These are phyloP conservation scores for Nasonia longicornis DNA, from an alignment of 1,140 invertebrate genomes.

Conservation along the genomic window DNA sequence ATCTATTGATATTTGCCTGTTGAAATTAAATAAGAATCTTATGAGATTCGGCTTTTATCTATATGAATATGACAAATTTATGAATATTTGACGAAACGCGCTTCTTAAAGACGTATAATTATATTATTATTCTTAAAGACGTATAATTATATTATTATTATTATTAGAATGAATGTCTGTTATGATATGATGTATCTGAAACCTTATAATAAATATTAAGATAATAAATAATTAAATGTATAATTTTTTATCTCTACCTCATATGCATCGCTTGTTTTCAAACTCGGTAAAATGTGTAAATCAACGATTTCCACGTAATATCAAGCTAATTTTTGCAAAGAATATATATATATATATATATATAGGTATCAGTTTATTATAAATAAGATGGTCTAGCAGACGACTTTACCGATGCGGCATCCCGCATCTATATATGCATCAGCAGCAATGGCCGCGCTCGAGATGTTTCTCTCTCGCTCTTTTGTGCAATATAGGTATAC, in stretches of 20 bases:
- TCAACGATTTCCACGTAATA: not conserved
- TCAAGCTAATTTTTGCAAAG: not conserved
- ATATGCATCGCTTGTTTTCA: no score
- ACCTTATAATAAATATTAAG: slow-evolving; percentile 43
- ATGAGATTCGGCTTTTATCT: slow-evolving; percentile 42
- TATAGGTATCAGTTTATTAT: no score
- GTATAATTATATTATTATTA: slow-evolving; percentile 38
- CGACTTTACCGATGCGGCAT: not conserved
- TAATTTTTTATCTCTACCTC: not conserved
- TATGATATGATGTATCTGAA: slow-evolving; percentile 45
- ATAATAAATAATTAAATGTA: slow-evolving; percentile 24
- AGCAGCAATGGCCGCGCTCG: not conserved
- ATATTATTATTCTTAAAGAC: slow-evolving; percentile 41
- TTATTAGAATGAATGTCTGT: slow-evolving; percentile 44
- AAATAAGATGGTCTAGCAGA: not conserved
- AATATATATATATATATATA: no score
- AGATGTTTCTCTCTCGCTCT: not conserved
- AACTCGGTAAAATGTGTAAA: no score
- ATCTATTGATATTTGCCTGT: slow-evolving; percentile 38
- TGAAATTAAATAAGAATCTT: slow-evolving; percentile 42
- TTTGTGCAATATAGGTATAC: not conserved
- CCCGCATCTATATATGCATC: no score
- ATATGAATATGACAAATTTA: slow-evolving; percentile 22
- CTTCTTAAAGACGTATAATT: slow-evolving; percentile 44
- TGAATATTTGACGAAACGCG: slow-evolving; percentile 38